Conservation (phyloP, 2,888 invertebrate genomes). For the Conomelus anceps region DNA sequence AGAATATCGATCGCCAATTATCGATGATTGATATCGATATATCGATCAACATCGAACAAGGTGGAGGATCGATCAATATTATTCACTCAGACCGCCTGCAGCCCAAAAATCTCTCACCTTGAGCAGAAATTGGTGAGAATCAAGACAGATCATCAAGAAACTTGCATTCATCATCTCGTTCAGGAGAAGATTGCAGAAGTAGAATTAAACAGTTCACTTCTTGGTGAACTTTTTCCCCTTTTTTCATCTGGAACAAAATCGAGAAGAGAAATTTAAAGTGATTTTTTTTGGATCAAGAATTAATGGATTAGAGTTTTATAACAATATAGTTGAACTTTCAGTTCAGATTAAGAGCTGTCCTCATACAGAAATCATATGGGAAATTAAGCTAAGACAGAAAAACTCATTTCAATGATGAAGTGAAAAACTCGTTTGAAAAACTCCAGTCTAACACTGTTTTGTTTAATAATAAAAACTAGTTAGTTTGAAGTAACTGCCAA, state of each 20-base stretch:
- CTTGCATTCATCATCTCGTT: background rate
- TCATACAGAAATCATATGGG: too few relatives aligned
- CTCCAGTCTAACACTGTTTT: too few relatives aligned
- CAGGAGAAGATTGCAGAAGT: background rate
- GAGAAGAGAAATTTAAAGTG: background rate
- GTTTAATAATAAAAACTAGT: too few relatives aligned
- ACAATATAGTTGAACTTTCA: too few relatives aligned
- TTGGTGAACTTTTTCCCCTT: conserved; percentile 10
- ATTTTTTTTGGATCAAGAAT: too few relatives aligned
- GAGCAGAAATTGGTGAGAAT: background rate
- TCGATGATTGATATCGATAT: too few relatives aligned
- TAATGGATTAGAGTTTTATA: too few relatives aligned
- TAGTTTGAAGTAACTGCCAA: too few relatives aligned
- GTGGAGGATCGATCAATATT: background rate
- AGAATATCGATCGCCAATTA: background rate
- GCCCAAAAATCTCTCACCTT: background rate
- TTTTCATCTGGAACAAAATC: background rate
- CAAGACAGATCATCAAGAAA: background rate
- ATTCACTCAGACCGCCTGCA: background rate
- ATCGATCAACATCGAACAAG: background rate
- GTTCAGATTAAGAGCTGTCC: too few relatives aligned
- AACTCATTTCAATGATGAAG: too few relatives aligned
- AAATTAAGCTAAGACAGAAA: too few relatives aligned
- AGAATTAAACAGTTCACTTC: background rate
- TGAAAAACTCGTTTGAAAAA: too few relatives aligned